Percentiles rank a stretch among this genome's conserved stretches.
Conservation (phyloP, 2,797 vertebrate species). For the Emys orbicularis region DNA sequence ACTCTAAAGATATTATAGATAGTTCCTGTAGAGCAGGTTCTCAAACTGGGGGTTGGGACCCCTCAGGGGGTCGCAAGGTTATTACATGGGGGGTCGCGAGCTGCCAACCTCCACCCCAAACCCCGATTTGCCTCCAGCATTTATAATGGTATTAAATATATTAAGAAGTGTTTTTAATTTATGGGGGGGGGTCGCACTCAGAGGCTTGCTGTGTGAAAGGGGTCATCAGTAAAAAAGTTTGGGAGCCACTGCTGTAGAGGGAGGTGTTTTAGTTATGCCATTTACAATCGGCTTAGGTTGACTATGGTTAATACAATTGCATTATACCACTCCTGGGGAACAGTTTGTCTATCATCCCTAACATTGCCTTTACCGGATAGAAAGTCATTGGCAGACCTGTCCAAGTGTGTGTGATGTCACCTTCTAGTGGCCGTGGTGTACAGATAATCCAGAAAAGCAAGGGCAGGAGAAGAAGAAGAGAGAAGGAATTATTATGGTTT, state of each 20-base stretch:
- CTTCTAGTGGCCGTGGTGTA: background rate
- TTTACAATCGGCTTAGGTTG: background rate
- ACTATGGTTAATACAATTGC: background rate
- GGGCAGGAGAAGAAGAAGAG: background rate
- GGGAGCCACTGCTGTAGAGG: background rate
- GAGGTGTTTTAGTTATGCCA: background rate
- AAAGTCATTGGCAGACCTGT: background rate
- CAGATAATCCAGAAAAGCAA: background rate
- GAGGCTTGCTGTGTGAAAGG: too few species aligned
- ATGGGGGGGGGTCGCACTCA: too few species aligned
- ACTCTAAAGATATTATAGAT: background rate
- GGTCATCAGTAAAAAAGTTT: too few species aligned
- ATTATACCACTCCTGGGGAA: background rate
- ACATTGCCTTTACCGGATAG: background rate
- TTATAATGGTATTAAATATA: too few species aligned
- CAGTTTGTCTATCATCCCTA: background rate
- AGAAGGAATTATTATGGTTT: background rate
- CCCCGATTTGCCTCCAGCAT: too few species aligned
- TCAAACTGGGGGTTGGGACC: too few species aligned
- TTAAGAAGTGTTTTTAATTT: too few species aligned
- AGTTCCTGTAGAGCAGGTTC: background rate
- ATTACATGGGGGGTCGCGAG: too few species aligned
- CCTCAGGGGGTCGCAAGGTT: too few species aligned
- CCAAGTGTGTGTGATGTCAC: background rate
- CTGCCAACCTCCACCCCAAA: too few species aligned